A percentile compares a stretch with the other conserved stretches of the same genome.
Evolutionary conservation across 1,140 invertebrate species (phyloP).

Genomic region (Psilanteris sp.): DNA sequence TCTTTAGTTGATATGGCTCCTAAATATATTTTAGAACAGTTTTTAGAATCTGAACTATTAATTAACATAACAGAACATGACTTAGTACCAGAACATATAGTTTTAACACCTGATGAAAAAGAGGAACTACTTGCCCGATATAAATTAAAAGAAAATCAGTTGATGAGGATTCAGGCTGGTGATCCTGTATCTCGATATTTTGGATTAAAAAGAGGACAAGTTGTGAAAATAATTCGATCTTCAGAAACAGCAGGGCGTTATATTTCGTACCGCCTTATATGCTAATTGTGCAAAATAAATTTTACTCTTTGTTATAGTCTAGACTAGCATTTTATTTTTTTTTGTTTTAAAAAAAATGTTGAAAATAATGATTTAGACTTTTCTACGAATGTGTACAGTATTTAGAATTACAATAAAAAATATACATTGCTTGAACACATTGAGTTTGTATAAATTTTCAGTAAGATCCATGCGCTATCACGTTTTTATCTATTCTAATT

Average conservation of each 20-base stretch:
- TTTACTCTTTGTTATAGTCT: slow-evolving; percentile 1
- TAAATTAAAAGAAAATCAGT: slow-evolving; percentile 99
- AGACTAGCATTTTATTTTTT: slow-evolving; percentile 38
- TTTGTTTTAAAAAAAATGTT: slow-evolving; percentile 48
- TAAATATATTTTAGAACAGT: slow-evolving; percentile 99
- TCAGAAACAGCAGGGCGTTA: slow-evolving; percentile 99
- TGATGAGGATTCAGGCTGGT: slow-evolving; percentile 99
- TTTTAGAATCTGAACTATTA: slow-evolving; percentile 97
- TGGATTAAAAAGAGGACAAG: slow-evolving; percentile 97
- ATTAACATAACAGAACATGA: slow-evolving; percentile 99
- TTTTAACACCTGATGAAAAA: slow-evolving; percentile 98
- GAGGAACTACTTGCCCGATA: slow-evolving; percentile 95
- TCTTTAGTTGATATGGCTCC: slow-evolving; percentile 98
- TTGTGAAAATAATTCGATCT: slow-evolving; percentile 98
- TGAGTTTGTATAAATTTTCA: slow-evolving; percentile 47
- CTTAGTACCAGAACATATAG: slow-evolving; percentile 98
- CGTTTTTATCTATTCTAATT: slow-evolving; percentile 31
- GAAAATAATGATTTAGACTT: slow-evolving; percentile 48
- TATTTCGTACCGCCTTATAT: slow-evolving; percentile 98
- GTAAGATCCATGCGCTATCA: slow-evolving; percentile 46
- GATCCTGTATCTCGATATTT: slow-evolving; percentile 99
- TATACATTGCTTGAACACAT: slow-evolving; percentile 61
- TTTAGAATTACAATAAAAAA: slow-evolving; percentile 60
- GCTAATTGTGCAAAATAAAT: slow-evolving; percentile 81
- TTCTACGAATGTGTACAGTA: slow-evolving; percentile 42